phyloP scores from a whole-genome alignment of 2,797 vertebrate genomes.

The Pipistrellus pygmaeus region DNA sequence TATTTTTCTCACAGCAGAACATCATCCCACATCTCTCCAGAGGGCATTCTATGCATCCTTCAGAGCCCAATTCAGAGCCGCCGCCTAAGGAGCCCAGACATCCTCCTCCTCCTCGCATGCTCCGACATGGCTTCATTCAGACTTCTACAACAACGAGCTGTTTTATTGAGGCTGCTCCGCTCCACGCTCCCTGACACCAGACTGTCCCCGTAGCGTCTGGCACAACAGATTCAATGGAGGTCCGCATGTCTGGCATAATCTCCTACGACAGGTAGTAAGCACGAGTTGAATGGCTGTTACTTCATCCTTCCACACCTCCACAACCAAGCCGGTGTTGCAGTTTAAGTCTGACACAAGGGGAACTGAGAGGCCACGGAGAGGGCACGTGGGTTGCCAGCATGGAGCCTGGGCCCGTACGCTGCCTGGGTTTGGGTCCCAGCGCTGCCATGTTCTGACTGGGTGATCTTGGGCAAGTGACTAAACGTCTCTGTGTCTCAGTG shows the following conservation, averaged over 20 bases:
- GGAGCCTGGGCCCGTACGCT: neutral
- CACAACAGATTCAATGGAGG: neutral
- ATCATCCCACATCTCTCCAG: neutral
- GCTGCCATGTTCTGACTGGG: neutral
- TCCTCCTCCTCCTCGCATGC: neutral
- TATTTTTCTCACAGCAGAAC: neutral
- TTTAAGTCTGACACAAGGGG: neutral
- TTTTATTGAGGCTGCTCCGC: neutral
- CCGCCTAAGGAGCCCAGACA: neutral
- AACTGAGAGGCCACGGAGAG: neutral
- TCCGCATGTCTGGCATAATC: accelerated
- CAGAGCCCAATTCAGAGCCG: neutral
- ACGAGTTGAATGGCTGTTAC: neutral
- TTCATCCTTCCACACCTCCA: neutral
- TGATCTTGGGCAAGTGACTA: neutral
- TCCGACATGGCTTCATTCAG: neutral
- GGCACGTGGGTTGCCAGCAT: too few species aligned
- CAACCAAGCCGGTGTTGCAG: neutral
- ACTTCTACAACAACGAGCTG: neutral
- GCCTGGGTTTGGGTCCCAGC: neutral
- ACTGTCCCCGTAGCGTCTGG: neutral
- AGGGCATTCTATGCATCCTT: neutral
- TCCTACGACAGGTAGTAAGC: neutral
- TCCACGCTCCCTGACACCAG: neutral
- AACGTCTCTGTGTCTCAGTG: neutral